phyloP scores from a whole-genome alignment of 2,888 invertebrate species.

The Orthosia cruda region DNA sequence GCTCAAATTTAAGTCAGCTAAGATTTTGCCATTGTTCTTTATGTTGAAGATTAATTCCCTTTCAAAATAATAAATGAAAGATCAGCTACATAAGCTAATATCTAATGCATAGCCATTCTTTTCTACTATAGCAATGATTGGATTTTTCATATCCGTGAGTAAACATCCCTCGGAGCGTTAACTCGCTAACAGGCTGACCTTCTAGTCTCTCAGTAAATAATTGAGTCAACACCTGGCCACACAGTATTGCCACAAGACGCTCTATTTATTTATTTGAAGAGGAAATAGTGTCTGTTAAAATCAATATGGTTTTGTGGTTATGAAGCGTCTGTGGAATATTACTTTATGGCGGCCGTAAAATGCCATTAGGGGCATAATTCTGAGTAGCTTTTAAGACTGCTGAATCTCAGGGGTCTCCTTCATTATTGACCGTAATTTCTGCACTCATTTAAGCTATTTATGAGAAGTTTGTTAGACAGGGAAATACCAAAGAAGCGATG shows the following conservation, averaged over 20 bases:
- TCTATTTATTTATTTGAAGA: conserved; percentile 32
- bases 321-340: conserved; percentile 21
- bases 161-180: conserved; percentile 17
- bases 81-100: neutral
- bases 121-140: conserved; percentile 2
- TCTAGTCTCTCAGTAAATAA: conserved; percentile 29
- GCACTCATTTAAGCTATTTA: too few relatives aligned
- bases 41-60: neutral
- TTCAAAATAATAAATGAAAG: neutral
- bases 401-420: too few relatives aligned
- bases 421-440: too few relatives aligned
- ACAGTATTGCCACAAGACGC: conserved; percentile 12
- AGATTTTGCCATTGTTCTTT: too few relatives aligned
- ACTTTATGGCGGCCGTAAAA: conserved; percentile 7
- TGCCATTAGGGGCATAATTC: neutral
- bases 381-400: neutral
- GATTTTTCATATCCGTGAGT: conserved; percentile 28
- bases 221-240: conserved; percentile 42
- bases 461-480: too few relatives aligned
- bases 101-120: neutral
- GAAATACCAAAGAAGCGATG: too few relatives aligned
- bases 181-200: neutral
- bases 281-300: conserved; percentile 10
- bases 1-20: too few relatives aligned
- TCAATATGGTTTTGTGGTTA: conserved; percentile 3